Conservation (phyloP, 2,797 vertebrate species). For the Sebastes ruberrimus region DNA sequence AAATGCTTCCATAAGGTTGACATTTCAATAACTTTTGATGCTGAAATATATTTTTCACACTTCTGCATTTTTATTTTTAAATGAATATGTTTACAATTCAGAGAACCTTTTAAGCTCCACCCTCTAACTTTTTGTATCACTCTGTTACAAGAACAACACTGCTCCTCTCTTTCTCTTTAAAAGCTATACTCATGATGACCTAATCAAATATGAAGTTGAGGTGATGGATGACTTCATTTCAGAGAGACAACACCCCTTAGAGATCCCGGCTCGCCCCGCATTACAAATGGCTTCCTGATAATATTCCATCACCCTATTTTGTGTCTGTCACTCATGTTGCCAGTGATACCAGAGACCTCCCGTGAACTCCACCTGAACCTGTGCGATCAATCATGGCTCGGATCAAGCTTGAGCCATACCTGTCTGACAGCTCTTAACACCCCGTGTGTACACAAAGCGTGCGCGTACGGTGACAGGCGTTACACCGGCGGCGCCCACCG, state of each 20-base stretch:
- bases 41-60: not conserved
- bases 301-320: slow-evolving; percentile 80
- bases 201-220: slow-evolving; percentile 76
- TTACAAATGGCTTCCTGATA: slow-evolving; percentile 81
- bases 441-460: slow-evolving; percentile 61
- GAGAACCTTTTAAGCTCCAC: not conserved
- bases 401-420: slow-evolving; percentile 76
- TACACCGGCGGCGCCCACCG: slow-evolving; percentile 44
- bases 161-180: slow-evolving; percentile 53
- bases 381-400: slow-evolving; percentile 81
- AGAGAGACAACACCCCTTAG: slow-evolving; percentile 77
- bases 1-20: not conserved
- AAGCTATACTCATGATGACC: slow-evolving; percentile 73
- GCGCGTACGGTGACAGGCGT: slow-evolving; percentile 60
- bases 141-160: not conserved
- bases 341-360: slow-evolving; percentile 81
- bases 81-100: not conserved
- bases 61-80: not conserved
- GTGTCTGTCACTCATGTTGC: slow-evolving; percentile 82
- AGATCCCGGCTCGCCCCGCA: slow-evolving; percentile 72
- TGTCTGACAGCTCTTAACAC: slow-evolving; percentile 81
- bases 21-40: not conserved
- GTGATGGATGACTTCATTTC: slow-evolving; percentile 82
- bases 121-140: not conserved
- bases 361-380: slow-evolving; percentile 83